Percentiles rank a stretch among this genome's conserved stretches.
Evolutionary conservation across 2,888 invertebrate species (phyloP).

Genomic region (Perithous albicinctus): DNA sequence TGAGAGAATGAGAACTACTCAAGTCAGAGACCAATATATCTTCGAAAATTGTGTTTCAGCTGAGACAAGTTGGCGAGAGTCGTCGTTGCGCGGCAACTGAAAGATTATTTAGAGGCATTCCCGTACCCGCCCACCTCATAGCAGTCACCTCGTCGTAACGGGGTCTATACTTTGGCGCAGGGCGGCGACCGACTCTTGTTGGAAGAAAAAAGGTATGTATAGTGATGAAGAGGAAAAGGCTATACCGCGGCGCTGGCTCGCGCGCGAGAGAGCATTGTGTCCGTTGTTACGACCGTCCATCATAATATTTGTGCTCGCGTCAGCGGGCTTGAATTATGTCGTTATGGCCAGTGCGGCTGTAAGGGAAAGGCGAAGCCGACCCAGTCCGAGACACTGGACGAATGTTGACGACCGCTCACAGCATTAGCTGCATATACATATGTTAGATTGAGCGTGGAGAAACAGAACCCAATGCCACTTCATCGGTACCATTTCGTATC

Average conservation of each 20-base stretch:
- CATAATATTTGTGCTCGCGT: conserved; percentile 80
- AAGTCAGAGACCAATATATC: not conserved
- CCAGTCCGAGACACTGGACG: not conserved
- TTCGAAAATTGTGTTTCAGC: conserved; percentile 42
- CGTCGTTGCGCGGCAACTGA: conserved; percentile 36
- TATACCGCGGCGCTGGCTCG: conserved; percentile 25
- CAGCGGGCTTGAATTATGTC: conserved; percentile 78
- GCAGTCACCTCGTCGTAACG: conserved; percentile 59
- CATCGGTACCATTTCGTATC: too few relatives aligned
- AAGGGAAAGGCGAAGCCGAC: not conserved
- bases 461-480: not conserved
- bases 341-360: conserved; percentile 69
- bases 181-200: not conserved
- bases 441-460: not conserved
- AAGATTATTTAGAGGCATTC: conserved; percentile 78
- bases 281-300: conserved; percentile 74
- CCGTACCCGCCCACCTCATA: conserved; percentile 77
- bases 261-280: conserved; percentile 46
- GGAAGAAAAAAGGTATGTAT: too few relatives aligned
- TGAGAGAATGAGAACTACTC: not conserved
- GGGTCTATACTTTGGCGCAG: conserved; percentile 13
- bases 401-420: too few relatives aligned
- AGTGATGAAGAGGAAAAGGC: conserved; percentile 13
- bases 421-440: not conserved
- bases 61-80: conserved; percentile 70